Evolutionary conservation across 2,797 vertebrate genomes (phyloP).

Genomic region (Tadarida brasiliensis): DNA sequence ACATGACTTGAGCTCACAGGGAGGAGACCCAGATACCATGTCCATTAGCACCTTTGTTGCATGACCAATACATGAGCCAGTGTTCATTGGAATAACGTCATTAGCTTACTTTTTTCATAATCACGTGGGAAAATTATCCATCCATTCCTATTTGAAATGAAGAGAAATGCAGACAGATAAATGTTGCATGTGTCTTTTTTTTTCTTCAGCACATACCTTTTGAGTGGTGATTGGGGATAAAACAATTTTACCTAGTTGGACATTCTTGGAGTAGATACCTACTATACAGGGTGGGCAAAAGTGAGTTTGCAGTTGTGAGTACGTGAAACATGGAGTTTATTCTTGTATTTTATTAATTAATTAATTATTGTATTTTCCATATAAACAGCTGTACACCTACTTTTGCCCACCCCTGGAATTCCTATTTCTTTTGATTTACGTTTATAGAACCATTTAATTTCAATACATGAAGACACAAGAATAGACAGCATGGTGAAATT

Average conservation of each 20-base stretch:
- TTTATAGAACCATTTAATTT: slow-evolving; percentile 59
- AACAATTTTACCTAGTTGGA: background rate
- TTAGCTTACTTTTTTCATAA: background rate
- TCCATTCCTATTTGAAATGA: background rate
- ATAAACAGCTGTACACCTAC: no score
- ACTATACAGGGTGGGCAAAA: no score
- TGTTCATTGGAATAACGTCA: slow-evolving; percentile 38
- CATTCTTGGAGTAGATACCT: background rate
- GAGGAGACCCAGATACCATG: slow-evolving; percentile 70
- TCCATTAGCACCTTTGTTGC: slow-evolving; percentile 78
- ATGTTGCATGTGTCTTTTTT: background rate
- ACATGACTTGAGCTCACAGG: slow-evolving; percentile 81
- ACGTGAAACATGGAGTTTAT: no score
- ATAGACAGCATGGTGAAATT: background rate
- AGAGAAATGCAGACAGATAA: background rate
- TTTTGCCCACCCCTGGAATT: background rate
- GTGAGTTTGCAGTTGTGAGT: no score
- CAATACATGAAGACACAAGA: background rate
- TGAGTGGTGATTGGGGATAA: background rate
- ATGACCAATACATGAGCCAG: slow-evolving; percentile 51
- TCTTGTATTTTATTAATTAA: no score
- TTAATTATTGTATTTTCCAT: no score
- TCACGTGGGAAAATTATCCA: slow-evolving; percentile 64
- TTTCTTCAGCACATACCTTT: slow-evolving; percentile 7
- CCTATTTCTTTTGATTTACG: slow-evolving; percentile 41